phyloP scores from a whole-genome alignment of 2,797 vertebrate genomes.

The Ctenosaura bakeri region DNA sequence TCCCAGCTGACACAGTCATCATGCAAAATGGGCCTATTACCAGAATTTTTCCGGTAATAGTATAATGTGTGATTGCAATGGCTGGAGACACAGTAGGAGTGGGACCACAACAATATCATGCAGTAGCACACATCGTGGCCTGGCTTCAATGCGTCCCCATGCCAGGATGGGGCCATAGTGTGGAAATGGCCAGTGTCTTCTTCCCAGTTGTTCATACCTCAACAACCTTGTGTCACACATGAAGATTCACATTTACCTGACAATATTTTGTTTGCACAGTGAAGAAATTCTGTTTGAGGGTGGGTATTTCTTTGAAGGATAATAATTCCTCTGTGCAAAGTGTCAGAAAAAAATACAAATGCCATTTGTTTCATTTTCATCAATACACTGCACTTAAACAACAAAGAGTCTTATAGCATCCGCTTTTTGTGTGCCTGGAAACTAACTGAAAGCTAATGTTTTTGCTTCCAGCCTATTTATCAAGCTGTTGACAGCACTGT shows the following conservation, averaged over 20 bases:
- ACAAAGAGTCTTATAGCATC: not conserved
- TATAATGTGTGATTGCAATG: too few relatives aligned
- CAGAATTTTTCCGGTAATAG: too few relatives aligned
- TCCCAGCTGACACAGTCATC: too few relatives aligned
- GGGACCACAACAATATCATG: too few relatives aligned
- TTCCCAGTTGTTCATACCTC: accelerated
- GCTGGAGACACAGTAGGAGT: too few relatives aligned
- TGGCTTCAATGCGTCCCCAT: too few relatives aligned
- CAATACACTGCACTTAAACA: not conserved
- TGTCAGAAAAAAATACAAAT: not conserved
- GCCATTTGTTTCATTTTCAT: not conserved
- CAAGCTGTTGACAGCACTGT: constrained; percentile 17
- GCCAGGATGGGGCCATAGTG: too few relatives aligned
- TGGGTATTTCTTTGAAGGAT: not conserved
- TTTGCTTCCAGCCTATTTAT: not conserved
- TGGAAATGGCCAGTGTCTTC: not conserved
- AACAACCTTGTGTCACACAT: not conserved
- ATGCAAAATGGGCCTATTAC: too few relatives aligned
- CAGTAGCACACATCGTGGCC: too few relatives aligned
- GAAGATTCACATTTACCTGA: not conserved
- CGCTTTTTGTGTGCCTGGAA: not conserved
- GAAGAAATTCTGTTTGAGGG: not conserved
- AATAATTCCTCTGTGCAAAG: not conserved
- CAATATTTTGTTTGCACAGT: not conserved
- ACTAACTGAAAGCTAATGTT: not conserved